These are phyloP conservation scores for Cynoglossus semilaevis DNA, from an alignment of 2,113 vertebrate genomes.

Conservation along the genomic window DNA sequence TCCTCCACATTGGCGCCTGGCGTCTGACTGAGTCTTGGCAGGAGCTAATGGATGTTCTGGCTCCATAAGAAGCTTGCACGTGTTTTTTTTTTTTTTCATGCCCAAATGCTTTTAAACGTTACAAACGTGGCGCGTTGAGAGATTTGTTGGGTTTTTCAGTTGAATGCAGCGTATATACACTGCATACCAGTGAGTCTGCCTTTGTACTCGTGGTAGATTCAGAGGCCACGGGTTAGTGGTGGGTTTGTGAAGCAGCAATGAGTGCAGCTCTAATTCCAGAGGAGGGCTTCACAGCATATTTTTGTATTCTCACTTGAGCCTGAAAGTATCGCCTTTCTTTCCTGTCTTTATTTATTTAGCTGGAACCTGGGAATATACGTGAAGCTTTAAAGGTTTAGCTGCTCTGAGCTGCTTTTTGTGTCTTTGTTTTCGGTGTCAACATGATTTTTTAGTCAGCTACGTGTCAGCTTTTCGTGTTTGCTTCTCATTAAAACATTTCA, in stretches of 20 bases:
- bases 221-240: no score
- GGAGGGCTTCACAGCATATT: conserved; percentile 19
- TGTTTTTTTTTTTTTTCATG: conserved; percentile 23
- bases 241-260: conserved; percentile 24
- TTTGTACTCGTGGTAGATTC: background rate
- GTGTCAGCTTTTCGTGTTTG: conserved; percentile 41
- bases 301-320: conserved; percentile 35
- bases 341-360: conserved; percentile 52
- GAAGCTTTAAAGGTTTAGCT: conserved; percentile 22
- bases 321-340: conserved; percentile 46
- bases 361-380: conserved; percentile 33
- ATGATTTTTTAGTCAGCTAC: conserved; percentile 21
- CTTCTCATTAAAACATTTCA: conserved; percentile 22
- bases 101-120: conserved; percentile 27
- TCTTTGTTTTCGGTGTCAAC: conserved; percentile 26
- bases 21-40: conserved; percentile 53
- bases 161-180: background rate
- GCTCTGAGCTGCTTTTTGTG: background rate
- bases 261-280: conserved; percentile 20
- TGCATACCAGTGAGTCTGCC: conserved; percentile 6
- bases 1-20: conserved; percentile 37
- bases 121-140: conserved; percentile 3
- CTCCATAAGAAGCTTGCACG: conserved; percentile 24
- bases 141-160: conserved; percentile 8
- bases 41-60: conserved; percentile 53